Percentiles rank a stretch among this genome's conserved stretches.
Evolutionary conservation across 2,888 invertebrate species (phyloP).

Genomic region (Torymus tubicola): DNA sequence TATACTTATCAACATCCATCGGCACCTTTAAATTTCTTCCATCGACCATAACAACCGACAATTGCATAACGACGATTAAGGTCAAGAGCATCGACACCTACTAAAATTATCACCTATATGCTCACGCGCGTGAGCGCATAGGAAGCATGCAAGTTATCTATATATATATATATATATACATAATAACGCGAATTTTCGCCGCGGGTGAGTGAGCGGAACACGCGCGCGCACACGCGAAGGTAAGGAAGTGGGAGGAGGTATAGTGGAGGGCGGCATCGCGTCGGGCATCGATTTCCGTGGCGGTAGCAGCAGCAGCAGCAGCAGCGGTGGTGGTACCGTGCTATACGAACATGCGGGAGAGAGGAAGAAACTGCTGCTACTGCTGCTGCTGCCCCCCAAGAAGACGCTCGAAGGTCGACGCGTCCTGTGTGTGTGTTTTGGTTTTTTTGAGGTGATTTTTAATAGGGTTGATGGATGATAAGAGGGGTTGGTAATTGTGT

Average conservation of each 20-base stretch:
- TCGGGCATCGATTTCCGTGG: conserved; percentile 40
- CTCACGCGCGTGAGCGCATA: not conserved
- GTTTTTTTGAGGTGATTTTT: too few species aligned
- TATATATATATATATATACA: not conserved
- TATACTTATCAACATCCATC: not conserved
- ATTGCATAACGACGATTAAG: conserved; percentile 14
- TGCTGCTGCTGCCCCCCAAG: conserved; percentile 1
- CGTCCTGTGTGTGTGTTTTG: not conserved
- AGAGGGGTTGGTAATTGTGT: too few species aligned
- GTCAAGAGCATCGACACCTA: conserved; percentile 49
- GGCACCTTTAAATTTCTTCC: not conserved
- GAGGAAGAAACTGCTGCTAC: conserved; percentile 11
- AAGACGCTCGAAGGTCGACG: conserved; percentile 37
- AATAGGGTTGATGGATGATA: too few species aligned
- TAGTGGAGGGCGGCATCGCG: not conserved
- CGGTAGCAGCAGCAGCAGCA: not conserved
- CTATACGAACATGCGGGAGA: not conserved
- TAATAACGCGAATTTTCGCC: conserved; percentile 12
- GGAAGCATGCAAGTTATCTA: too few species aligned
- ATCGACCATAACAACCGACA: not conserved
- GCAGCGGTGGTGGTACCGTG: not conserved
- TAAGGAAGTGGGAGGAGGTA: conserved; percentile 6
- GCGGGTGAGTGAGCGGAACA: not conserved
- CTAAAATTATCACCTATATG: conserved; percentile 27
- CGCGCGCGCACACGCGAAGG: conserved; percentile 45